Base-by-base conservation (phyloP, 2,113 vertebrate genomes). In the Conger conger region DNA sequence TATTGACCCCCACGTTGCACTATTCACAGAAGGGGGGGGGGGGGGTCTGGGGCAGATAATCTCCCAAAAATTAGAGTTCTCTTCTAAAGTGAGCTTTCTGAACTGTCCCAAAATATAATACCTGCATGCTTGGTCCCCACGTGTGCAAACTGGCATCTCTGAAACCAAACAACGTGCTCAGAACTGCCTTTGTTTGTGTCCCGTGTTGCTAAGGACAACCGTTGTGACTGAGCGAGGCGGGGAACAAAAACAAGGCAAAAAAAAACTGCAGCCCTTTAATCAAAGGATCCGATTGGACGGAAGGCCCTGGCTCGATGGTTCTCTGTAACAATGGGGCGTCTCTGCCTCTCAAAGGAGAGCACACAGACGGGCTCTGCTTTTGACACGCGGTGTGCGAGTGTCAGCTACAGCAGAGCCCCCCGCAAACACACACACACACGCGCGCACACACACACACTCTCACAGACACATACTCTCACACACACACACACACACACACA, bases 311-410 rank as follows among this genome's bases (percentile, higher is more conserved):
- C 92, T 92, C 87, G 92, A 93, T 87, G 82, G 87, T 93, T 94
- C 91, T 89, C 83, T 77, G 40, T 83, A 91, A 94, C 93, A 94
- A 93, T 89, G 87, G 90, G 45, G 82, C 87, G 79, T 85, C 84
- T 91, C 83, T 89, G 87, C 83, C 83, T 88, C 77, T 85, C 88
- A 89, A 93, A 85, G 89, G 81, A 85, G n/a, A 79, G 33, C 57
- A 50, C 88, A 93, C 93, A 94, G 93, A 92, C 11, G 83, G 88
- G 89, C 91, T 94, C 92, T 93, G 92, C 88, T 88, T 92, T 90
- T 91, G 90, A 92, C 91, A 91, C 89, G 91, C 90, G 87, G 88
- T 92, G 89, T 88, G 88, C 88, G 77, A 86, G 79, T 92, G 90
- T 91, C 92, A 90, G 84, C 76, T 86, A 86, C 92, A 92, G 89